phyloP scores from a whole-genome alignment of 1,140 invertebrate species.

The Pseudomyrmex sp. region DNA sequence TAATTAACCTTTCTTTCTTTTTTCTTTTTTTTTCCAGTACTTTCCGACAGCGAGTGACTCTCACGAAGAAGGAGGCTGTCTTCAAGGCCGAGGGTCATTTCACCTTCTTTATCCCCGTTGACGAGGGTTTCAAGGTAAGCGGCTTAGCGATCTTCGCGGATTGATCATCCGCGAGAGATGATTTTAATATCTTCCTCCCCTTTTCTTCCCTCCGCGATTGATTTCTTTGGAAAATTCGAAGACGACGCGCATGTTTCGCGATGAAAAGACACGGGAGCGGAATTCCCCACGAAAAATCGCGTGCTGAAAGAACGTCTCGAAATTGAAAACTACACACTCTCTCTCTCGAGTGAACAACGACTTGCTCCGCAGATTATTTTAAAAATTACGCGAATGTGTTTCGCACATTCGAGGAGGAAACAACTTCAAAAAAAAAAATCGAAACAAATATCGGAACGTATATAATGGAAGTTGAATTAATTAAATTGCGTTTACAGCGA shows the following conservation, averaged over 20 bases:
- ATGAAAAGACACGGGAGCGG: not conserved
- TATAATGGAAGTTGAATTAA: not conserved
- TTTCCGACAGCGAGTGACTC: constrained; percentile 90
- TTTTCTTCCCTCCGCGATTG: no score
- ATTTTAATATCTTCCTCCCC: constrained; percentile 28
- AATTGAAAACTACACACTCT: no score
- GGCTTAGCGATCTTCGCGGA: constrained; percentile 57
- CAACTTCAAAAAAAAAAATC: not conserved
- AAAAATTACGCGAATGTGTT: not conserved
- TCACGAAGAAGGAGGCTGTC: constrained; percentile 90
- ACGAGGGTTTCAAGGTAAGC: constrained; percentile 93
- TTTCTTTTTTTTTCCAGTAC: constrained; percentile 84
- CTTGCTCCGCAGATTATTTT: no score
- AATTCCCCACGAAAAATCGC: no score
- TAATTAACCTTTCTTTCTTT: constrained; percentile 62
- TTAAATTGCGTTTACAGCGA: no score
- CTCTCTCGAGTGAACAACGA: no score
- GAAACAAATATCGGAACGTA: not conserved
- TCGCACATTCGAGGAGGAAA: no score
- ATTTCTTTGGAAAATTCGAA: not conserved
- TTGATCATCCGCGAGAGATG: constrained; percentile 47
- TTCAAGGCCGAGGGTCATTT: constrained; percentile 91
- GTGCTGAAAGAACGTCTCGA: no score
- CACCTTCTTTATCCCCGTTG: constrained; percentile 96
- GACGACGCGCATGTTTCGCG: not conserved